Evolutionary conservation across 53 echinoderm and acorn worm species (phyloP).

Genomic region (Arbacia lixula): DNA sequence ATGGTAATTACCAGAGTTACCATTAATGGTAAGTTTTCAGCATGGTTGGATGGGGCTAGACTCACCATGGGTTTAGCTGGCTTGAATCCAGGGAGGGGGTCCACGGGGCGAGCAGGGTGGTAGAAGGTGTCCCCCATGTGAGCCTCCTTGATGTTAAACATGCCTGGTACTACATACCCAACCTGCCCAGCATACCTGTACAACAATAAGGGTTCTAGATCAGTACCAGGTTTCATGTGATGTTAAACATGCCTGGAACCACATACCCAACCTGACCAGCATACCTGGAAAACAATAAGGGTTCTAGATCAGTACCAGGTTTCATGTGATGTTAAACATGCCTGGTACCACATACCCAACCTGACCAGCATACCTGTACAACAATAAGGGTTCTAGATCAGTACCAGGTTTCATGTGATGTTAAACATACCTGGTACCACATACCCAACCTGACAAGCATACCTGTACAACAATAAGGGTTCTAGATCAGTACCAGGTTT

Average conservation of each 20-base stretch:
- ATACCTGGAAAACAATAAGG: no score
- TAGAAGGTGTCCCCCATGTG: slow-evolving; percentile 92
- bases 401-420: slow-evolving; percentile 26
- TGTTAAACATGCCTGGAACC: slow-evolving; percentile 91
- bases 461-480: no score
- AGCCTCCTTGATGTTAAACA: slow-evolving; percentile 90
- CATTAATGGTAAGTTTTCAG: no score
- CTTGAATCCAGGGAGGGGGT: slow-evolving; percentile 88
- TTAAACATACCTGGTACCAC: slow-evolving; percentile 93
- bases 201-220: no score
- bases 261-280: slow-evolving; percentile 95
- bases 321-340: slow-evolving; percentile 75
- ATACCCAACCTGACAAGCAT: slow-evolving; percentile 94
- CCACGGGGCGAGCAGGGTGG: slow-evolving; percentile 61
- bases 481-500: slow-evolving; percentile 18
- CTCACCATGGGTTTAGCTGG: slow-evolving; percentile 96
- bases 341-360: slow-evolving; percentile 94
- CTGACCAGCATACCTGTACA: slow-evolving; percentile 87
- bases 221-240: slow-evolving; percentile 16
- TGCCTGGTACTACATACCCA: slow-evolving; percentile 91
- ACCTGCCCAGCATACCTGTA: slow-evolving; percentile 90
- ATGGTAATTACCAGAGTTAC: no score
- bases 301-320: slow-evolving; percentile 22
- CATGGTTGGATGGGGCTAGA: no score
- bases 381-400: slow-evolving; percentile 45